Conservation (phyloP, 92 coral and sea anemone genomes). For the Bergia puertoricense region DNA sequence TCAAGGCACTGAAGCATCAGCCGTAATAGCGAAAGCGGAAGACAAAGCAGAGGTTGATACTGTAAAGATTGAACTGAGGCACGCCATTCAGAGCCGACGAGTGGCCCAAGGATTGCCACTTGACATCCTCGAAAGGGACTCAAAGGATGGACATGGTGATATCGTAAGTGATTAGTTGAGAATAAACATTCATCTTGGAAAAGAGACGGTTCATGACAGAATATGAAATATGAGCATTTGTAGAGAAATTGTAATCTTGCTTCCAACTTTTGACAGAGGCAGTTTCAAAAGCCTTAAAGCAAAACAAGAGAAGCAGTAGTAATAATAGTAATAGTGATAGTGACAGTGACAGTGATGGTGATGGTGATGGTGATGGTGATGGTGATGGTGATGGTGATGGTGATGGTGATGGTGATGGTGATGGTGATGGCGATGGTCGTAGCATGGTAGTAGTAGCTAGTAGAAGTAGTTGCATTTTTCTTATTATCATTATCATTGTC, state of each 20-base stretch:
- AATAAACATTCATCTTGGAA: too few species aligned
- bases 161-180: neutral
- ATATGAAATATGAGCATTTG: too few species aligned
- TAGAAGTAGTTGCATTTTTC: neutral
- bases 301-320: too few species aligned
- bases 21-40: neutral
- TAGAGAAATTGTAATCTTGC: too few species aligned
- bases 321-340: too few species aligned
- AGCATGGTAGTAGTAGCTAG: neutral
- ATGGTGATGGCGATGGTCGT: neutral
- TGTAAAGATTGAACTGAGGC: conserved; percentile 36
- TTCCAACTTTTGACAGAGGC: too few species aligned
- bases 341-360: too few species aligned
- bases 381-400: neutral
- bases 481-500: neutral
- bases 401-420: neutral
- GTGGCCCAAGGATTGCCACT: conserved; percentile 30
- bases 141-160: conserved; percentile 1
- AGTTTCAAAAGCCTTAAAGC: too few species aligned
- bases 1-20: neutral
- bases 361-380: neutral
- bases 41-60: neutral
- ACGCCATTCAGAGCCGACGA: conserved; percentile 36
- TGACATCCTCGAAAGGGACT: neutral
- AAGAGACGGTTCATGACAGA: too few species aligned